These are phyloP conservation scores for Calliphora vomitoria DNA, from an alignment of 2,888 invertebrate genomes.

Conservation along the genomic window DNA sequence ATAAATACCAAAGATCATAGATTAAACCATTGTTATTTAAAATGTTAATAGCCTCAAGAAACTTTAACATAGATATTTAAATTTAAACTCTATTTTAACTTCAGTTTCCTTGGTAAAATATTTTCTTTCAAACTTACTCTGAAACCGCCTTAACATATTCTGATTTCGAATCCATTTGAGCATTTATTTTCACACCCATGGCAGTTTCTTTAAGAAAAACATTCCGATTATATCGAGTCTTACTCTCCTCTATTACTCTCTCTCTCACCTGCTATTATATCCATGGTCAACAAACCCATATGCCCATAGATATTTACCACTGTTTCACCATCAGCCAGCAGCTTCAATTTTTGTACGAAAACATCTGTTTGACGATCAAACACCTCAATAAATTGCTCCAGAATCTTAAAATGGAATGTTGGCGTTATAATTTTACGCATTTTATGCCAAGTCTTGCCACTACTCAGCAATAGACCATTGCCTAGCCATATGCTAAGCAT, in stretches of 20 bases:
- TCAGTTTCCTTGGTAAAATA: neutral
- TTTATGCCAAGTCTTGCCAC: conserved; percentile 86
- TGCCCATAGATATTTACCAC: conserved; percentile 87
- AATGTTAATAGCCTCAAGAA: too few relatives aligned
- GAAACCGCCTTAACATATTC: conserved; percentile 90
- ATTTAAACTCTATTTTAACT: too few relatives aligned
- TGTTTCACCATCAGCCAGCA: conserved; percentile 78
- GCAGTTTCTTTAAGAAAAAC: conserved; percentile 76
- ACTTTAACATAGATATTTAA: too few relatives aligned
- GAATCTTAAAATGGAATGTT: conserved; percentile 91
- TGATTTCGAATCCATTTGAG: conserved; percentile 86
- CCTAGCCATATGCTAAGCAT: conserved; percentile 82
- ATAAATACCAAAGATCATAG: neutral
- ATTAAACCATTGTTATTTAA: too few relatives aligned
- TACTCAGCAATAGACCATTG: conserved; percentile 80
- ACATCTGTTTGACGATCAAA: conserved; percentile 88
- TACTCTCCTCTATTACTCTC: neutral
- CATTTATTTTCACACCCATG: conserved; percentile 77
- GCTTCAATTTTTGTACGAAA: conserved; percentile 86
- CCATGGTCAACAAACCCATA: conserved; percentile 87
- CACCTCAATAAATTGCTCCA: conserved; percentile 89
- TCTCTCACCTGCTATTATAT: conserved; percentile 85
- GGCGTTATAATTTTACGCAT: conserved; percentile 91
- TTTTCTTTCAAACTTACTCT: conserved; percentile 84
- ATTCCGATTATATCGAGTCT: neutral